Conservation (phyloP, 1,140 invertebrate genomes). For the Drosophila rhopaloa region DNA sequence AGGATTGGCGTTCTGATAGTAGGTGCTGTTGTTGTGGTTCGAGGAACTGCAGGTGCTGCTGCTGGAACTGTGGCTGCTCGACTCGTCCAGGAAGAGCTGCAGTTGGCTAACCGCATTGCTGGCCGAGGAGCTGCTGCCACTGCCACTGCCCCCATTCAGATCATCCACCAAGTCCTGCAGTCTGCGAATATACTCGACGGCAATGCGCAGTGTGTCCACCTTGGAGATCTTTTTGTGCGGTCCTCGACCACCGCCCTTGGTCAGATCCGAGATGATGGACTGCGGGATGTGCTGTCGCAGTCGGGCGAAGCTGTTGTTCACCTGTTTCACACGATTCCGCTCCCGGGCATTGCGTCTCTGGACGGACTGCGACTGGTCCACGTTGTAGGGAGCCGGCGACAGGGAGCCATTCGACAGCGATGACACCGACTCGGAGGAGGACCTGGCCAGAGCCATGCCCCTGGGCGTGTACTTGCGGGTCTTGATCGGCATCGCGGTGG, state of each 20-base stretch:
- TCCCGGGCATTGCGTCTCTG: constrained; percentile 96
- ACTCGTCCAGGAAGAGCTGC: constrained; percentile 73
- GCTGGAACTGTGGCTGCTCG: constrained; percentile 86
- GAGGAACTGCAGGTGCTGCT: constrained; percentile 53
- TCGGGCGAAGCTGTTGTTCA: constrained; percentile 96
- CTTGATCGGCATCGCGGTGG: constrained; percentile 67
- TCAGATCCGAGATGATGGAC: constrained; percentile 89
- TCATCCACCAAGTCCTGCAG: constrained; percentile 94
- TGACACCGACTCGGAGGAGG: constrained; percentile 83
- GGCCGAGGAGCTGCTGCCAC: background rate
- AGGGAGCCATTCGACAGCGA: constrained; percentile 82
- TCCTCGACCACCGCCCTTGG: constrained; percentile 87
- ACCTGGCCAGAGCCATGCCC: constrained; percentile 51
- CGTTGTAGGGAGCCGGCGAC: constrained; percentile 86
- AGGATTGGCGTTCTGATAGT: constrained; percentile 42
- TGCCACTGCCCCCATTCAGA: constrained; percentile 47
- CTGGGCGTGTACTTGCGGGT: constrained; percentile 76
- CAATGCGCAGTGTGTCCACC: constrained; percentile 96
- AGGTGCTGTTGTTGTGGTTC: constrained; percentile 13
- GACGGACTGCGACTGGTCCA: constrained; percentile 90
- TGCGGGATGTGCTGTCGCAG: constrained; percentile 94
- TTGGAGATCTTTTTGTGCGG: constrained; percentile 96
- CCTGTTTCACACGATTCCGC: constrained; percentile 96
- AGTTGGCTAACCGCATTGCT: constrained; percentile 31
- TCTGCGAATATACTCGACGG: constrained; percentile 97